Evolutionary conservation across 1,140 invertebrate genomes (phyloP).

Genomic region (Pseudachorutes palmiensis): DNA sequence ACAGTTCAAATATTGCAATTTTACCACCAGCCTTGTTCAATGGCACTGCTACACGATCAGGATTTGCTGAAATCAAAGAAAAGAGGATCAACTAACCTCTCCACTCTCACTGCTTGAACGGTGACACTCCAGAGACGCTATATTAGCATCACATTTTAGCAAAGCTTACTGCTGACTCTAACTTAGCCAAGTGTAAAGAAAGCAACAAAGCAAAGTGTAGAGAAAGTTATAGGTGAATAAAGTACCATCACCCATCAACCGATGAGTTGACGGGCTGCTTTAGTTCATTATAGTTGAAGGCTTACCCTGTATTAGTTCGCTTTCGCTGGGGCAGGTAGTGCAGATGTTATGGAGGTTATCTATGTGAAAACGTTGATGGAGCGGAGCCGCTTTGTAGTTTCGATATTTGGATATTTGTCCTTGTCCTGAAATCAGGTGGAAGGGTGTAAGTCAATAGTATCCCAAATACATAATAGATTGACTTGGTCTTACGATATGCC

Average conservation of each 20-base stretch:
- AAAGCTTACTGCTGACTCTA: not conserved
- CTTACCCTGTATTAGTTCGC: constrained; percentile 79
- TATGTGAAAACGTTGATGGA: constrained; percentile 83
- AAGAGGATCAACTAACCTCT: too few species aligned
- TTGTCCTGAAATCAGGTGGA: constrained; percentile 40
- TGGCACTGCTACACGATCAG: constrained; percentile 73
- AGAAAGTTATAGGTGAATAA: too few species aligned
- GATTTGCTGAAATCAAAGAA: constrained; percentile 57
- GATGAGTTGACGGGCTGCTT: too few species aligned
- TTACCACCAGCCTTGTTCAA: constrained; percentile 79
- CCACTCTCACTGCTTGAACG: too few species aligned
- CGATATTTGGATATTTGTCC: constrained; percentile 86
- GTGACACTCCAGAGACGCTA: not conserved
- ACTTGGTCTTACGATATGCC: not conserved
- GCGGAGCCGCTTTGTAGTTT: constrained; percentile 78
- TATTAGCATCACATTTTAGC: not conserved
- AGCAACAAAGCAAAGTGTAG: not conserved
- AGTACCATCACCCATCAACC: too few species aligned
- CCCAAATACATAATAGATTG: not conserved
- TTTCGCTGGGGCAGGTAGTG: constrained; percentile 83
- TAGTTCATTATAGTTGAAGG: not conserved
- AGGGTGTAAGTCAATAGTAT: not conserved
- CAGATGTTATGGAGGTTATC: constrained; percentile 86
- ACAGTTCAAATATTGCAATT: constrained; percentile 75
- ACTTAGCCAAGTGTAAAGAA: not conserved